phyloP scores from a whole-genome alignment of 1,140 invertebrate genomes.

The Cyclargus thomasi region DNA sequence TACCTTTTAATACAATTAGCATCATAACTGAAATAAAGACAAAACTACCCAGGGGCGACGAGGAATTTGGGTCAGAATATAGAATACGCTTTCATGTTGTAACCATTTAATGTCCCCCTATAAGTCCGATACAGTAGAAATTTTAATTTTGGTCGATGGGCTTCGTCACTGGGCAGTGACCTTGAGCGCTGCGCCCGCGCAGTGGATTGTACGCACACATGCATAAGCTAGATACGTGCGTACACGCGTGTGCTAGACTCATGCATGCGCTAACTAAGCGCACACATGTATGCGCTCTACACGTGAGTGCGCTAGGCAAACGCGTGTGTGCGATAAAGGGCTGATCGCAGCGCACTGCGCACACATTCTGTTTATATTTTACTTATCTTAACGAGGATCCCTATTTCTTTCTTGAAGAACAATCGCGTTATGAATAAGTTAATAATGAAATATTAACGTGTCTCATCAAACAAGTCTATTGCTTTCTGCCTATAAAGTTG shows the following conservation, averaged over 20 bases:
- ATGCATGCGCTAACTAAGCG: conserved; percentile 4
- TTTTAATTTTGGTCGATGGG: conserved; percentile 54
- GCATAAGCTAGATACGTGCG: conserved; percentile 17
- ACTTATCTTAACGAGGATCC: conserved; percentile 2
- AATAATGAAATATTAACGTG: not conserved
- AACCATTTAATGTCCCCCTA: conserved; percentile 21
- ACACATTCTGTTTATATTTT: conserved; percentile 16
- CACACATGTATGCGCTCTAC: conserved; percentile 30
- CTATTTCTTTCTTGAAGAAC: not conserved
- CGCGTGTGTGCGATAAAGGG: conserved; percentile 36
- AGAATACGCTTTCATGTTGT: conserved; percentile 14
- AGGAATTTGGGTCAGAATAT: conserved; percentile 8
- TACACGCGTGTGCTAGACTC: conserved; percentile 29
- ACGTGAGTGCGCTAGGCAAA: conserved; percentile 14
- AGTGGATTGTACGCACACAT: conserved; percentile 52
- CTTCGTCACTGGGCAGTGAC: conserved; percentile 62
- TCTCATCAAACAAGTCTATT: not conserved
- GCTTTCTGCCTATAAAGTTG: not conserved
- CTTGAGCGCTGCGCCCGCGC: conserved; percentile 61
- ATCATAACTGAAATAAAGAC: not conserved
- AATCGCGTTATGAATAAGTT: not conserved
- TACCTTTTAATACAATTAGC: not conserved
- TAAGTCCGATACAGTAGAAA: conserved; percentile 36
- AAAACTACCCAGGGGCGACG: not conserved
- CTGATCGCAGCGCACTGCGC: conserved; percentile 37